These are phyloP conservation scores for Pseudomyrmex sp. DNA, from an alignment of 1,140 invertebrate genomes.

Conservation along the genomic window DNA sequence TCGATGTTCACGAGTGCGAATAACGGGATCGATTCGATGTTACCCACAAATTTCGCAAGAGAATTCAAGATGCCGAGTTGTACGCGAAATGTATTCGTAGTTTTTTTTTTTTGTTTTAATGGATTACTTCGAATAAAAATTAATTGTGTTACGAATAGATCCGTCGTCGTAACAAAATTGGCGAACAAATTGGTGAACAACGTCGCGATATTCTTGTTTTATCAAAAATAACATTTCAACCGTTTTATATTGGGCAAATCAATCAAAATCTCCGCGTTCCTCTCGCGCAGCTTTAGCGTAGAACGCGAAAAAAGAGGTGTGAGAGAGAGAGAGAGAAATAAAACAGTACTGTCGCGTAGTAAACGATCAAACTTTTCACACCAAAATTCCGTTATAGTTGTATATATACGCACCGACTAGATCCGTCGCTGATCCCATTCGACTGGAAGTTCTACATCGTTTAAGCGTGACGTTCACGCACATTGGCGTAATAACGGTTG, in stretches of 20 bases:
- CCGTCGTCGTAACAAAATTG: too few species aligned
- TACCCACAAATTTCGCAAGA: not conserved
- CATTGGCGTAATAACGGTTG: slow-evolving; percentile 63
- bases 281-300: not conserved
- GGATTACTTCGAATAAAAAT: not conserved
- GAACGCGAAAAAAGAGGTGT: not conserved
- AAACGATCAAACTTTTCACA: slow-evolving; percentile 10
- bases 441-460: slow-evolving; percentile 64
- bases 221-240: slow-evolving; percentile 21
- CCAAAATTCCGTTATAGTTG: slow-evolving; percentile 44
- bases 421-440: slow-evolving; percentile 71
- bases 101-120: too few species aligned
- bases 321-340: not conserved
- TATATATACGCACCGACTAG: slow-evolving; percentile 13
- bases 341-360: slow-evolving; percentile 13
- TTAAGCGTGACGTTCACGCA: slow-evolving; percentile 76
- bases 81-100: too few species aligned
- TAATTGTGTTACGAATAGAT: not conserved
- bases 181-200: not conserved
- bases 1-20: slow-evolving; percentile 21
- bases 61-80: too few species aligned
- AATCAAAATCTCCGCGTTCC: slow-evolving; percentile 29
- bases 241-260: not conserved
- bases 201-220: not conserved
- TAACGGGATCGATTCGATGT: slow-evolving; percentile 20